Conservation (phyloP, 2,888 invertebrate genomes). For the Cosmia pyralina region DNA sequence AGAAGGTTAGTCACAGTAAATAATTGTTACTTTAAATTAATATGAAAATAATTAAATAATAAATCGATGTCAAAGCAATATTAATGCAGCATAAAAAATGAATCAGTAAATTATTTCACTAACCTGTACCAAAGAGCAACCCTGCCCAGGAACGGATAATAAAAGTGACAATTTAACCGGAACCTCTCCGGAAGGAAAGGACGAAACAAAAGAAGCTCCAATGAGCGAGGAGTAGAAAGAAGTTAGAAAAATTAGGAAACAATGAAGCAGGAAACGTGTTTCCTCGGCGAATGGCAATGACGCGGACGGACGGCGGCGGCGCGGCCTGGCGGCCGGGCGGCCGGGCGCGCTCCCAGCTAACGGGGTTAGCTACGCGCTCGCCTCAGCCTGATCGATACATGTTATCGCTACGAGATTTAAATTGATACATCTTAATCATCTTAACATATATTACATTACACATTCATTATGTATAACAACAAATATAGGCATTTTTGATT, state of each 20-base stretch:
- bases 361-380: slow-evolving; percentile 61
- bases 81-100: slow-evolving; percentile 38
- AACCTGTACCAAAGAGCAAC: slow-evolving; percentile 63
- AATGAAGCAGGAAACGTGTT: slow-evolving; percentile 86
- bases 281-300: slow-evolving; percentile 75
- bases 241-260: slow-evolving; percentile 86
- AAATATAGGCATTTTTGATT: background rate
- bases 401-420: slow-evolving; percentile 55
- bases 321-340: slow-evolving; percentile 37
- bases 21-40: slow-evolving; percentile 9
- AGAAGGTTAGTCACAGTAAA: background rate
- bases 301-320: slow-evolving; percentile 59
- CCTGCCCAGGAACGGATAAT: slow-evolving; percentile 76
- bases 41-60: background rate
- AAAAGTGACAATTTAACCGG: slow-evolving; percentile 85
- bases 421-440: slow-evolving; percentile 56
- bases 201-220: slow-evolving; percentile 82
- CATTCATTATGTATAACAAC: slow-evolving; percentile 8
- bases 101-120: slow-evolving; percentile 65
- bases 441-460: slow-evolving; percentile 15
- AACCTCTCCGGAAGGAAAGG: slow-evolving; percentile 81
- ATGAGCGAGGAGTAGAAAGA: slow-evolving; percentile 75
- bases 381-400: slow-evolving; percentile 64
- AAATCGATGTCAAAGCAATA: background rate
- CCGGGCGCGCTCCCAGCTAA: slow-evolving; percentile 57